Evolutionary conservation across 2,797 vertebrate genomes (phyloP), one percentile per base, ranked within the genome.

Genomic region (Melanotaenia nigrans): DNA sequence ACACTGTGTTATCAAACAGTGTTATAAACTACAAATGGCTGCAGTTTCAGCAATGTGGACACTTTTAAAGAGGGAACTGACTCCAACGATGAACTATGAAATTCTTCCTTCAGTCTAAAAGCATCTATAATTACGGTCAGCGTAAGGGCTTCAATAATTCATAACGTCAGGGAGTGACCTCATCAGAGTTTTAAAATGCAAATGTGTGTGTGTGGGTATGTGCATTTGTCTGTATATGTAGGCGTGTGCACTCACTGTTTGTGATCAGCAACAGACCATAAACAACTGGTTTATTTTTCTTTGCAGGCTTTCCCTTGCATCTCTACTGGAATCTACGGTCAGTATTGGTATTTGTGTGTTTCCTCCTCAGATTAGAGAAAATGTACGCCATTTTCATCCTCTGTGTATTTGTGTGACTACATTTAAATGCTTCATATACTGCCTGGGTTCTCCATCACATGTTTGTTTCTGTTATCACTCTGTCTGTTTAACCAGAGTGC

Each of bases 251-350:
- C 24, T 18, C 24, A 30, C 33, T 76, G 47, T 64, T 71, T 69
- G 59, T 81, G 67, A 77, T 78, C 70, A 68, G 24, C 28, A 59
- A 61, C 70, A 65, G 6, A 68, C 6, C 75, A 18, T 84, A 80
- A 89, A 72, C 64, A 22, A 56, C 73, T 65, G 84, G 5, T 84
- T 59, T 84, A 30, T 85, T 61, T 8, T 72, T 6, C 71, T 86
- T 71, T 77, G 56, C 88, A 95, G 95, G 94, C 94, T 58, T 95
- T 95, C 71, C 94, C 94, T 33, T 95, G 94, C 82, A 95, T 95
- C 88, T 95, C 94, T 76, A 95, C 94, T 74, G 94, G 95, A 78
- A 88, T 95, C 69, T 95, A 95, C 33, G 94, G 95, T 95, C 66
- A 91, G 94, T 93, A 53, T 62, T 10, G 67, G 1, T 13, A 22